A percentile compares a stretch with the other conserved stretches of the same genome.
phyloP scores from a whole-genome alignment of 2,797 vertebrate genomes.

The Ibycter americanus region DNA sequence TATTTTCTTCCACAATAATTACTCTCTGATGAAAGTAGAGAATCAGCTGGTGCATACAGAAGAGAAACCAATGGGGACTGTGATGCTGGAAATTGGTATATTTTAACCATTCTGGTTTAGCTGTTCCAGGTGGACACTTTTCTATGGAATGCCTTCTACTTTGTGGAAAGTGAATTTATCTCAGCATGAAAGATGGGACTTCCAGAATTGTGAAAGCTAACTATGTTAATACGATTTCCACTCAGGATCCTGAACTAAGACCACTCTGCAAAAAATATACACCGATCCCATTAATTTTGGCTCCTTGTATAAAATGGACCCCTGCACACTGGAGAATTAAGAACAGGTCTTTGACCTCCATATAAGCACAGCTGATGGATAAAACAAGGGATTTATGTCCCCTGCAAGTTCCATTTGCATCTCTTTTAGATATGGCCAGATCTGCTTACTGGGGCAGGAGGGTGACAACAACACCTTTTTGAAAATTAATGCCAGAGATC shows the following conservation, averaged over 20 bases:
- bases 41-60: neutral
- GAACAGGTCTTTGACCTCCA: neutral
- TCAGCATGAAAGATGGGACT: neutral
- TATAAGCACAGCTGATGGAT: neutral
- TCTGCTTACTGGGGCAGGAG: neutral
- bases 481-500: neutral
- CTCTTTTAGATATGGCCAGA: neutral
- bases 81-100: neutral
- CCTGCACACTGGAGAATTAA: neutral
- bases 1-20: neutral
- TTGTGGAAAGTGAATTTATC: neutral
- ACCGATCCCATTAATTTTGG: neutral
- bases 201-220: neutral
- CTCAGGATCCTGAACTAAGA: neutral
- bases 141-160: neutral
- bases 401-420: neutral
- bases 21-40: neutral
- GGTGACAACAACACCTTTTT: neutral
- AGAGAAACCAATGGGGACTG: neutral
- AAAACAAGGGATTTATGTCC: neutral
- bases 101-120: neutral
- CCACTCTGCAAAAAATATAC: neutral
- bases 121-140: neutral
- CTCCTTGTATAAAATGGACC: neutral
- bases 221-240: neutral